Evolutionary conservation across 2,888 invertebrate genomes (phyloP), one percentile per base, ranked within the genome.

Genomic region (Sussaba pulchella): DNA sequence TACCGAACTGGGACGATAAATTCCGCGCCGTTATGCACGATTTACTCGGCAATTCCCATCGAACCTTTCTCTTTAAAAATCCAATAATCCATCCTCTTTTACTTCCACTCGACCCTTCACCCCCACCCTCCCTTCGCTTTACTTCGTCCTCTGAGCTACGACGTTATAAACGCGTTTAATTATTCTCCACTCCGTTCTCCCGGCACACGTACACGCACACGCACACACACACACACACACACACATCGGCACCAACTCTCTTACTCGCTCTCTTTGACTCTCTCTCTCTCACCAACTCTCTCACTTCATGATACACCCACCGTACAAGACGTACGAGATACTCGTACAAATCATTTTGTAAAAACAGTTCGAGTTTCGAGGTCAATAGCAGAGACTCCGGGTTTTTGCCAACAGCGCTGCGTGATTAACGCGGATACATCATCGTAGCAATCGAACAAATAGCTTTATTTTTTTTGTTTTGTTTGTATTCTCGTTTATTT

Each of bases 291-390:
- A n/a, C n/a, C n/a, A n/a, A n/a, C n/a, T n/a, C n/a, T n/a, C n/a
- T n/a, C n/a, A n/a, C n/a, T n/a, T n/a, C n/a, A n/a, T n/a, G n/a
- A n/a, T 26, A 59, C 2, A 59, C 14, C 14, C 36, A 12, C 36
- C 26, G 24, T 63, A 19, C 63, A 69, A 39, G 50, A 31, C 19
- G 21, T 17, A 54, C 57, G 59, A 71, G 61, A 71, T 61, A 54
- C 57, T 57, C 54, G 64, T 59, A 64, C 70, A 31, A 50, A 52
- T 71, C 39, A 63, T 45, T 73, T 54, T 14, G 26, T 39, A 67
- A 73, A 71, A 78, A 83, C 78, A 70, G 83, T 81, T 83, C 66
- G 76, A 76, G 75, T 79, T 83, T 77, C 78, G 66, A 78, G 83
- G 81, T 83, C 81, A 78, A 73, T 78, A 61, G 19, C 75, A 24